Percentiles rank a stretch among this genome's conserved stretches.
Evolutionary conservation across 2,888 invertebrate species (phyloP).

Genomic region (Pherbina coryleti): DNA sequence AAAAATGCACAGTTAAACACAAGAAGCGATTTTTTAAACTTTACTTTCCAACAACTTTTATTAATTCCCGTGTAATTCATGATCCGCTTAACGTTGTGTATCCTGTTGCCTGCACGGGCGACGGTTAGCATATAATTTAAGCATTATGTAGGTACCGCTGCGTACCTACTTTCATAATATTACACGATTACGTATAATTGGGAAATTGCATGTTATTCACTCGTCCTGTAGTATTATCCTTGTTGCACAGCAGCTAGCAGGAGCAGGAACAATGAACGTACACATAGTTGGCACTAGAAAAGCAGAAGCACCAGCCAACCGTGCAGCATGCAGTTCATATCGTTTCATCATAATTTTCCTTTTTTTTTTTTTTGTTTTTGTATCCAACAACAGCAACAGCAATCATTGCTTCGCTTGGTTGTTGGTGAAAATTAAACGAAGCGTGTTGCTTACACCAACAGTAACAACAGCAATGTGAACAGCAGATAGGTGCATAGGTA

Average conservation of each 20-base stretch:
- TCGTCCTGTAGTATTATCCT: slow-evolving; percentile 20
- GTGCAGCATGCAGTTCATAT: not conserved
- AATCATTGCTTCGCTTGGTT: not conserved
- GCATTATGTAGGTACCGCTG: not conserved
- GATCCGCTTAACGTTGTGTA: not conserved
- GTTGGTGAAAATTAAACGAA: not conserved
- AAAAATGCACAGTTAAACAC: not conserved
- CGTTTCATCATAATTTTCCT: not conserved
- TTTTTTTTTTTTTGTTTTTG: too few relatives aligned
- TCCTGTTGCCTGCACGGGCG: not conserved
- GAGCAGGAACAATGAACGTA: not conserved
- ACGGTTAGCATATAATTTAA: slow-evolving; percentile 13
- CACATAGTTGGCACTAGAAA: not conserved
- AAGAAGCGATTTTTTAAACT: not conserved
- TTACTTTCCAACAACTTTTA: not conserved
- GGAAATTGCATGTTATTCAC: slow-evolving; percentile 38
- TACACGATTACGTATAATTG: slow-evolving; percentile 34
- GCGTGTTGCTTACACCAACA: not conserved
- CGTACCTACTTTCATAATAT: slow-evolving; percentile 25
- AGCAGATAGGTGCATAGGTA: not conserved
- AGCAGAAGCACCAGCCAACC: slow-evolving; percentile 6
- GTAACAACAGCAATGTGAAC: too few relatives aligned
- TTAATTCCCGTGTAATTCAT: slow-evolving; percentile 17
- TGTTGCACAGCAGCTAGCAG: not conserved
- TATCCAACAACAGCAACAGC: too few relatives aligned